These are phyloP conservation scores for Cassiopea andromeda DNA, from an alignment of 30 jellyfish, hydroid and myxozoan species.

Conservation along the genomic window DNA sequence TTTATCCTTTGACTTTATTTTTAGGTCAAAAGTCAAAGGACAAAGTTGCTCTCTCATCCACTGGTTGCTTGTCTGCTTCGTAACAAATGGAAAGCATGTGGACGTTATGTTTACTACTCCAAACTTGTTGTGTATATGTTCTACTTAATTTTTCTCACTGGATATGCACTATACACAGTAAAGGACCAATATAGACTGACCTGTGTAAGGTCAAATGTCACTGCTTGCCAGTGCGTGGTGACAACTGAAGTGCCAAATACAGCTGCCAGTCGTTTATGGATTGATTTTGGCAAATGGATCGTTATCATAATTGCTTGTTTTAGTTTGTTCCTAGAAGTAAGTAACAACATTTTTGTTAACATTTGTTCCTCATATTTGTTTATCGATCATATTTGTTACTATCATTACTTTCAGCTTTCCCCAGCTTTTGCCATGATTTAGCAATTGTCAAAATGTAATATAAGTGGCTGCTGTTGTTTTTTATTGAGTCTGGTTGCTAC, in stretches of 20 bases:
- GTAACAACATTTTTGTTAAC: not conserved
- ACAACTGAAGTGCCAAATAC: constrained; percentile 5
- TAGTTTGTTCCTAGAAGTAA: constrained; percentile 87
- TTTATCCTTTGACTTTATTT: not conserved
- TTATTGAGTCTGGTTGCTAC: too few relatives aligned
- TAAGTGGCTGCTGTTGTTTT: too few relatives aligned
- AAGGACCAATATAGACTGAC: constrained; percentile 35
- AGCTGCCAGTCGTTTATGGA: constrained; percentile 68
- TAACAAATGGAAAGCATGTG: constrained; percentile 95
- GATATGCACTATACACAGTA: constrained; percentile 83
- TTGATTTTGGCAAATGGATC: constrained; percentile 88
- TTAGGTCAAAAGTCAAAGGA: constrained; percentile 93
- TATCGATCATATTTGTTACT: too few relatives aligned
- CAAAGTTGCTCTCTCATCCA: constrained; percentile 95
- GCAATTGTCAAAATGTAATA: too few relatives aligned
- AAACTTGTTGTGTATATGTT: constrained; percentile 79
- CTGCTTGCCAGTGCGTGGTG: constrained; percentile 63
- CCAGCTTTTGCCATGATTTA: too few relatives aligned
- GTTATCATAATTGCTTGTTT: constrained; percentile 69
- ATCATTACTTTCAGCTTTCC: too few relatives aligned
- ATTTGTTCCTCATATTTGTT: not conserved
- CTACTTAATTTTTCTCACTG: constrained; percentile 91
- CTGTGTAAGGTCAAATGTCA: constrained; percentile 21
- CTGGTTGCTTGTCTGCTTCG: constrained; percentile 93
- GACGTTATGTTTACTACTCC: constrained; percentile 95